A percentile compares a stretch with the other conserved stretches of the same genome.
These are phyloP conservation scores for Tribolium castaneum DNA, from an alignment of 1,140 invertebrate species.

Conservation along the genomic window DNA sequence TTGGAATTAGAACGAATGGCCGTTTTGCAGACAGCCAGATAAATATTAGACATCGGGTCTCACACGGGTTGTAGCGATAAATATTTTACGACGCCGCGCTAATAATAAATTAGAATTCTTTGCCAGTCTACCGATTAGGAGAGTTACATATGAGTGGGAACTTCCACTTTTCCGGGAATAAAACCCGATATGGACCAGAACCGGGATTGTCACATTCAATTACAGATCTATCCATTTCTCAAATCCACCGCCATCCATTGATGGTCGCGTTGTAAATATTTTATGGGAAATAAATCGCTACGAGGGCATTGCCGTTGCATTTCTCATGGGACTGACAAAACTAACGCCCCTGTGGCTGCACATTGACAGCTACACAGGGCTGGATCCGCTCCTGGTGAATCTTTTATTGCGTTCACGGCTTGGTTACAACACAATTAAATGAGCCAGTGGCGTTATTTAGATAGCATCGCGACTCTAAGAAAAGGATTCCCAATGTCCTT, in stretches of 20 bases:
- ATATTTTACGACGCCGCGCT: constrained; percentile 34
- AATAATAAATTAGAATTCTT: constrained; percentile 39
- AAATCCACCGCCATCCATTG: constrained; percentile 6
- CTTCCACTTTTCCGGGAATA: not conserved
- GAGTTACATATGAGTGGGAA: constrained; percentile 27
- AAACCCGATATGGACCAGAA: no score
- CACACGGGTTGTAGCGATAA: constrained; percentile 23
- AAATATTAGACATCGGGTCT: constrained; percentile 2
- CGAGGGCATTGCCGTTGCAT: constrained; percentile 30
- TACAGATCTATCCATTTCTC: constrained; percentile 29
- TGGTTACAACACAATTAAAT: constrained; percentile 11
- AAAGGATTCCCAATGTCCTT: constrained; percentile 2
- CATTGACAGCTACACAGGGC: constrained; percentile 39
- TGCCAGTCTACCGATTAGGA: constrained; percentile 14
- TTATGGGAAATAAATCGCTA: constrained; percentile 43
- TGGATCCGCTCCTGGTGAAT: not conserved
- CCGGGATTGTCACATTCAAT: constrained; percentile 6
- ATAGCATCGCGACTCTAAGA: not conserved
- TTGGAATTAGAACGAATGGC: constrained; percentile 45
- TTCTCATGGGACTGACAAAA: constrained; percentile 45
- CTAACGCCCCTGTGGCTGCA: constrained; percentile 34
- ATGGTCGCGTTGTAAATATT: constrained; percentile 33
- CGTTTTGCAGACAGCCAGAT: not conserved
- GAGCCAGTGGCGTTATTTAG: constrained; percentile 1
- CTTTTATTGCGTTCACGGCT: constrained; percentile 6